These are phyloP conservation scores for Drosophila jambulina DNA, from an alignment of 1,140 invertebrate genomes.

Conservation along the genomic window DNA sequence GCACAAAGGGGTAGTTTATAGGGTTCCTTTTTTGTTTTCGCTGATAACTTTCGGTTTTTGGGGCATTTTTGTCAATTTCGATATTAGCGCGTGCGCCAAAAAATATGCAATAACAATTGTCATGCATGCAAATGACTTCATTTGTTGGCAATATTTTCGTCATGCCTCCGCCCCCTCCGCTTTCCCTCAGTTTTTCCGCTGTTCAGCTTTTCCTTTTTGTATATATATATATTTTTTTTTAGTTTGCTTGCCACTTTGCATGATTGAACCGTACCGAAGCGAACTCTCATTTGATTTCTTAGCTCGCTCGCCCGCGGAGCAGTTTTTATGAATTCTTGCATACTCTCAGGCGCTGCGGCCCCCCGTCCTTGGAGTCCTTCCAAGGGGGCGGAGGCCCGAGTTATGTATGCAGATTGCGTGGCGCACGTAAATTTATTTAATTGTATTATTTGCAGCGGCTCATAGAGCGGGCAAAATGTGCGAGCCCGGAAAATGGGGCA, in stretches of 20 bases:
- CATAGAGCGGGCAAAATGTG: slow-evolving; percentile 32
- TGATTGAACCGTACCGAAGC: slow-evolving; percentile 63
- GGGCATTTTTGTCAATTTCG: slow-evolving; percentile 74
- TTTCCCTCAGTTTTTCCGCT: slow-evolving; percentile 5
- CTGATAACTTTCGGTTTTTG: slow-evolving; percentile 24
- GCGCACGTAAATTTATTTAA: slow-evolving; percentile 78
- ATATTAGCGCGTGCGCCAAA: slow-evolving; percentile 68
- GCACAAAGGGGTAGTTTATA: slow-evolving; percentile 70
- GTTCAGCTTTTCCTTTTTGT: slow-evolving; percentile 14
- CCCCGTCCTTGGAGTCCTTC: slow-evolving; percentile 8
- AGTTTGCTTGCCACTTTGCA: slow-evolving; percentile 61
- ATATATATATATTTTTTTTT: background rate
- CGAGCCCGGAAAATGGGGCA: slow-evolving; percentile 10
- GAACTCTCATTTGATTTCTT: slow-evolving; percentile 57
- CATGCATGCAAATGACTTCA: slow-evolving; percentile 85
- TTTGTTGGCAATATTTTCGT: slow-evolving; percentile 61
- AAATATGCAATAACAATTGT: slow-evolving; percentile 83
- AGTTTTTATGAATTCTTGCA: slow-evolving; percentile 55
- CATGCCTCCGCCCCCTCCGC: background rate
- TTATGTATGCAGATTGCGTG: slow-evolving; percentile 81
- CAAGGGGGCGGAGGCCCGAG: slow-evolving; percentile 4
- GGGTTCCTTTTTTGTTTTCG: background rate
- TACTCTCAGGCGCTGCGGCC: slow-evolving; percentile 57
- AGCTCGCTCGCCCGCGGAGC: slow-evolving; percentile 21
- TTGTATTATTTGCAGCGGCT: slow-evolving; percentile 60